Percentiles rank a stretch among this genome's conserved stretches.
Evolutionary conservation across 2,797 vertebrate genomes (phyloP).

Genomic region (Pipistrellus pipistrellus): DNA sequence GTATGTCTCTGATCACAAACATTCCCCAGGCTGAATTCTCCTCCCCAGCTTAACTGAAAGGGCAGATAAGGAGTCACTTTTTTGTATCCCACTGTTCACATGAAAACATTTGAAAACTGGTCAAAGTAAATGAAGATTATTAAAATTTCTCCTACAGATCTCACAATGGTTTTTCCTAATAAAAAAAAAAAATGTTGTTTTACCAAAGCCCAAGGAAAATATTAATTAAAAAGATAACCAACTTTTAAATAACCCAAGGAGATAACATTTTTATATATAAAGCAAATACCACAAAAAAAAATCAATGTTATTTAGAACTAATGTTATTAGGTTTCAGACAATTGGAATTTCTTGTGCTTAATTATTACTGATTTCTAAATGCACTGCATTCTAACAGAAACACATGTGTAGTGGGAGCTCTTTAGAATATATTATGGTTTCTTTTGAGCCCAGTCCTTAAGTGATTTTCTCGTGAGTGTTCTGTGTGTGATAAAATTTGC

Average conservation of each 20-base stretch:
- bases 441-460: background rate
- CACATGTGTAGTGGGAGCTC: background rate
- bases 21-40: background rate
- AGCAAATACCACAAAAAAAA: background rate
- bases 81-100: background rate
- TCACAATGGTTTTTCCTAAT: background rate
- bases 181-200: conserved; percentile 1
- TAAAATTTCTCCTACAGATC: background rate
- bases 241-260: background rate
- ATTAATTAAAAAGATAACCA: background rate
- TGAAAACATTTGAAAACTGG: background rate
- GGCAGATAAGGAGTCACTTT: background rate
- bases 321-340: background rate
- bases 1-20: background rate
- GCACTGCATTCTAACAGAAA: conserved; percentile 21
- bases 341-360: background rate
- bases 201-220: background rate
- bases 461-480: background rate
- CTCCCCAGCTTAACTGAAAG: background rate
- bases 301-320: background rate
- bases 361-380: background rate
- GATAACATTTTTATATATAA: background rate
- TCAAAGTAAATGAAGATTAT: background rate
- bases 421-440: background rate
- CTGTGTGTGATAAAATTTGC: background rate